Evolutionary conservation across 2,888 invertebrate species (phyloP).

Genomic region (Andrena minutula): DNA sequence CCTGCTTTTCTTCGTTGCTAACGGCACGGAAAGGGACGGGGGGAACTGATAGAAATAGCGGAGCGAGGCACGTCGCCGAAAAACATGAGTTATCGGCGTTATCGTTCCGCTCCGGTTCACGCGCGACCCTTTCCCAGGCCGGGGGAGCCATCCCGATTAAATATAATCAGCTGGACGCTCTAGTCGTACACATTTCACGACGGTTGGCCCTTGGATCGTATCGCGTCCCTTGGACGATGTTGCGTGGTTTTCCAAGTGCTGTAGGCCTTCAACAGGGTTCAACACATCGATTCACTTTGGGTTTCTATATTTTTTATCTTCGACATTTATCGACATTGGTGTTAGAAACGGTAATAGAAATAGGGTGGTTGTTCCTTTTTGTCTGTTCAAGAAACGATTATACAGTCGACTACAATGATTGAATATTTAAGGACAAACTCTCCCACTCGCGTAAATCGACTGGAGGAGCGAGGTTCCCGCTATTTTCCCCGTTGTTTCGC

Average conservation of each 20-base stretch:
- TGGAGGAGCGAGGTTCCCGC: background rate
- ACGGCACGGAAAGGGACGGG: conserved; percentile 62
- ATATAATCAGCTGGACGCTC: conserved; percentile 27
- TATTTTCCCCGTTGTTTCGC: conserved; percentile 27
- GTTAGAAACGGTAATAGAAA: background rate
- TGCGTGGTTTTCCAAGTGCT: background rate
- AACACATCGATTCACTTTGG: no score
- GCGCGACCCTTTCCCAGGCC: conserved; percentile 1
- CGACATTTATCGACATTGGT: background rate
- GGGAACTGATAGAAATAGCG: background rate
- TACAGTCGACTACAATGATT: background rate
- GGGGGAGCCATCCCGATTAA: conserved; percentile 4
- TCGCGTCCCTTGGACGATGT: no score
- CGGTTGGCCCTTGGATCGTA: background rate
- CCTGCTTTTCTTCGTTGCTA: conserved; percentile 54
- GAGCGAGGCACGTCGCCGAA: conserved; percentile 44
- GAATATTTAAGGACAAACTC: conserved; percentile 15
- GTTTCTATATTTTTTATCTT: background rate
- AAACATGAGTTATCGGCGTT: conserved; percentile 72
- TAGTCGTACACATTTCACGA: background rate
- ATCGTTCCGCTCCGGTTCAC: conserved; percentile 62
- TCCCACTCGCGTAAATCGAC: background rate
- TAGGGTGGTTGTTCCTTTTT: background rate
- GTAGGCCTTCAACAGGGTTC: no score
- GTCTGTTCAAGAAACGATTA: background rate